Evolutionary conservation across 2,888 invertebrate genomes (phyloP).

Genomic region (Dryobotodes eremita): DNA sequence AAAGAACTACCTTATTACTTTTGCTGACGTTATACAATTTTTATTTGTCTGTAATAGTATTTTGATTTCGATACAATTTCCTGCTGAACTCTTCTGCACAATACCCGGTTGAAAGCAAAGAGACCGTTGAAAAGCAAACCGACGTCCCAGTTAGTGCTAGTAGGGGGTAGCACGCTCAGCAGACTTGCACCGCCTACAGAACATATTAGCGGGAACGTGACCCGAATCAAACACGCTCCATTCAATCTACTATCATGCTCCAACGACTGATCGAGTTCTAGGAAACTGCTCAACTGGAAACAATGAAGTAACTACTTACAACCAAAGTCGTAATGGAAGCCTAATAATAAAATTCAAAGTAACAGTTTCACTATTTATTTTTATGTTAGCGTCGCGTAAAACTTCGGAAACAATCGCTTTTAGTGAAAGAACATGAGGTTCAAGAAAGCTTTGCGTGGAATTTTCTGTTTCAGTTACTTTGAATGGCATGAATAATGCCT

Average conservation of each 20-base stretch:
- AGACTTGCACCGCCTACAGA: constrained; percentile 39
- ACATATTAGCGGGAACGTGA: constrained; percentile 58
- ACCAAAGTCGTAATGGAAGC: constrained; percentile 18
- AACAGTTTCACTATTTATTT: constrained; percentile 44
- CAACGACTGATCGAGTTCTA: constrained; percentile 35
- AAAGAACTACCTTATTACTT: background rate
- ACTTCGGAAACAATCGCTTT: constrained; percentile 41
- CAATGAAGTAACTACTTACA: constrained; percentile 38
- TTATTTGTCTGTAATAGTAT: constrained; percentile 18
- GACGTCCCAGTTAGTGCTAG: constrained; percentile 27
- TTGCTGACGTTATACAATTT: background rate
- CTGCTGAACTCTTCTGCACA: constrained; percentile 18
- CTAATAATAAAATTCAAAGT: constrained; percentile 38
- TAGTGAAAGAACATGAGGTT: constrained; percentile 38
- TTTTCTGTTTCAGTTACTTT: constrained; percentile 48
- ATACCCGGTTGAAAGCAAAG: constrained; percentile 39
- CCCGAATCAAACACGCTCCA: constrained; percentile 41
- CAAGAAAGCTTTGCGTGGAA: constrained; percentile 29
- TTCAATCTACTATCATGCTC: constrained; percentile 37
- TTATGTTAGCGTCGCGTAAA: constrained; percentile 45
- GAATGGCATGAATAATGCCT: constrained; percentile 45
- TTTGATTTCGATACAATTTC: constrained; percentile 44
- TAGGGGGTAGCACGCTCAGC: constrained; percentile 15
- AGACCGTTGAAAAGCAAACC: constrained; percentile 34
- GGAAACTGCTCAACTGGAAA: constrained; percentile 36